phyloP scores from a whole-genome alignment of 2,888 invertebrate species.

The Thereva unica region DNA sequence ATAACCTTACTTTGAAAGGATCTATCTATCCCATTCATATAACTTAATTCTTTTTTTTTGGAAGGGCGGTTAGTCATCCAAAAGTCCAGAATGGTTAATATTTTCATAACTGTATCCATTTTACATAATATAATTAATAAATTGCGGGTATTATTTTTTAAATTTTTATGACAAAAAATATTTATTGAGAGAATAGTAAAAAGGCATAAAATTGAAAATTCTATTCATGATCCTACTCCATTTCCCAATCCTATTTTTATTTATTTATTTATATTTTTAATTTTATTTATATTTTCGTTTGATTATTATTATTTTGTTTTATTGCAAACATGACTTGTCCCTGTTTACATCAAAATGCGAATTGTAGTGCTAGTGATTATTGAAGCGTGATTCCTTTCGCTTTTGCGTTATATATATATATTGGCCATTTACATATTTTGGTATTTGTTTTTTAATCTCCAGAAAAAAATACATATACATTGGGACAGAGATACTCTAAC shows the following conservation, averaged over 20 bases:
- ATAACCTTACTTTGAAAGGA: no score
- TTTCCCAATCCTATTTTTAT: background rate
- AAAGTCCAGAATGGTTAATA: no score
- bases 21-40: no score
- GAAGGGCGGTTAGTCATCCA: no score
- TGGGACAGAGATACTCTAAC: slow-evolving; percentile 4
- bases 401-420: slow-evolving; percentile 27
- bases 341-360: slow-evolving; percentile 31
- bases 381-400: slow-evolving; percentile 41
- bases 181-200: no score
- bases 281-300: slow-evolving; percentile 12
- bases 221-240: background rate
- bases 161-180: no score
- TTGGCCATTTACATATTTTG: slow-evolving; percentile 24
- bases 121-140: no score
- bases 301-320: slow-evolving; percentile 10
- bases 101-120: no score
- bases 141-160: no score
- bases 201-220: no score
- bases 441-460: slow-evolving; percentile 14
- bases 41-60: no score
- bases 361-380: slow-evolving; percentile 49
- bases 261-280: background rate
- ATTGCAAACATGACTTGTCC: slow-evolving; percentile 35
- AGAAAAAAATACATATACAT: slow-evolving; percentile 17